Base-by-base conservation (phyloP, 1,140 invertebrate species). In the Hylaeus anthracinus region DNA sequence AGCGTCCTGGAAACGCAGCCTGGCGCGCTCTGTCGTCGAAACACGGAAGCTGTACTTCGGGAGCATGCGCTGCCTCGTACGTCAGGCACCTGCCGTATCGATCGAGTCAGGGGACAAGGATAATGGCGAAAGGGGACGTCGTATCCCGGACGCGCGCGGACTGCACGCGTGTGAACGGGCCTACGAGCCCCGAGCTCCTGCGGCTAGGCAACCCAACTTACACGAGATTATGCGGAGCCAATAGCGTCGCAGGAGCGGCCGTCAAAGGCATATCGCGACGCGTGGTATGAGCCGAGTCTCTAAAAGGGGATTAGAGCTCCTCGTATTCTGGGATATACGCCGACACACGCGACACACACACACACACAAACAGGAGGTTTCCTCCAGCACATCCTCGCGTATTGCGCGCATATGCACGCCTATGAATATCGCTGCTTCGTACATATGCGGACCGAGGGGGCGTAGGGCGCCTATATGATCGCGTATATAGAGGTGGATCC, bases 231-330 rank as follows among this genome's bases (percentile, higher is more conserved):
- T 89, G 88, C 70, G 69, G 90, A 90, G 91, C 91, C 90, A 93
- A 92, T 92, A 90, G 90, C 89, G 85, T 86, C 73, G 86, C 89
- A 90, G 90, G 88, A 90, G 84, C 88, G 88, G 89, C 87, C 89
- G 90, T 93, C 91, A 92, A 91, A 92, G 91, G 91, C 91, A 91
- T 92, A 92, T 92, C 90, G 92, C 88, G 88, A 90, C 90, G 89
- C 86, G 87, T 82, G 86, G 87, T 88, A 90, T 91, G 90, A 90
- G 90, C 87, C 86, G 87, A 87, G 86, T 89, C 87, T 92, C 90
- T 92, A 92, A 92, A 93, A 93, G 92, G 90, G 91, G 92, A 93
- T 93, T 92, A 92, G 88, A 92, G 85, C 88, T 91, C 86, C 85
- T 90, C 89, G 89, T 91, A 89, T 90, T 91, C 87, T 82, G 70